phyloP scores from a whole-genome alignment of 2,113 vertebrate species.

The Pachypanchax playfairii region DNA sequence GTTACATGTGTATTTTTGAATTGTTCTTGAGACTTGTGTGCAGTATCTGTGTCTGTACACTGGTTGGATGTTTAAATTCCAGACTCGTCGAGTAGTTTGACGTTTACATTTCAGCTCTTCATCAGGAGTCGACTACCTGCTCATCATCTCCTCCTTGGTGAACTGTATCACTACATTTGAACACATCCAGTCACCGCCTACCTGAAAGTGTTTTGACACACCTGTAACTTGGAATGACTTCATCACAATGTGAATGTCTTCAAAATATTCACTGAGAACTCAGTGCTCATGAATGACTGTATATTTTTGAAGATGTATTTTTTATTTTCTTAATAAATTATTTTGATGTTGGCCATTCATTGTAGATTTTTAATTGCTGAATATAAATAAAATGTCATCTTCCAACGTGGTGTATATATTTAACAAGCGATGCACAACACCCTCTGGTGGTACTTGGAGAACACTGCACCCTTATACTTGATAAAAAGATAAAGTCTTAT shows the following conservation, averaged over 20 bases:
- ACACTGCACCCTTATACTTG: neutral
- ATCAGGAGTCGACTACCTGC: constrained; percentile 18
- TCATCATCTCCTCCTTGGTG: constrained; percentile 20
- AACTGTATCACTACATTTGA: constrained; percentile 21
- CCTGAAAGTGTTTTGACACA: constrained; percentile 39
- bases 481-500: neutral
- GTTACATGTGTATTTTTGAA: constrained; percentile 35
- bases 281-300: constrained; percentile 62
- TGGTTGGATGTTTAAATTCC: constrained; percentile 1
- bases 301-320: constrained; percentile 71
- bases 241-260: constrained; percentile 66
- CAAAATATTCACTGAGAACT: constrained; percentile 28
- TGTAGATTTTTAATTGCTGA: constrained; percentile 41
- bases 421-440: neutral
- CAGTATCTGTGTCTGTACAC: constrained; percentile 16
- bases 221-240: constrained; percentile 40
- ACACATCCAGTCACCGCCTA: constrained; percentile 17
- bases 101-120: constrained; percentile 9
- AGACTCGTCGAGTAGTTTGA: neutral
- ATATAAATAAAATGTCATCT: constrained; percentile 39
- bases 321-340: constrained; percentile 79
- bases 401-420: neutral
- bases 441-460: constrained; percentile 18
- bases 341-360: constrained; percentile 63
- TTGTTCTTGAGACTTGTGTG: constrained; percentile 24